Evolutionary conservation across 2,888 invertebrate genomes (phyloP).

Genomic region (Slavum lentiscoides): DNA sequence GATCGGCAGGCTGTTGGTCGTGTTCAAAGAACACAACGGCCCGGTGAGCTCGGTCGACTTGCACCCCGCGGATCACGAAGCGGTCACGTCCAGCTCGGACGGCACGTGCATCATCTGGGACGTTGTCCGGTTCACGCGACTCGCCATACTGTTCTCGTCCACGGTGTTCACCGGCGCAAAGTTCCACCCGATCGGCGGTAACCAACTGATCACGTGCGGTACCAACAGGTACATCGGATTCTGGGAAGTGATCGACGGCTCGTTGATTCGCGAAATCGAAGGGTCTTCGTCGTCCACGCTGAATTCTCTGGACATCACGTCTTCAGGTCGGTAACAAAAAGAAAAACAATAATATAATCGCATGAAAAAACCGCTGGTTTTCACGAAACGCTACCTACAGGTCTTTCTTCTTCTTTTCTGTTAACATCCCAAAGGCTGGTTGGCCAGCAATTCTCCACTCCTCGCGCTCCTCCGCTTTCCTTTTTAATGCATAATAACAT

Average conservation of each 20-base stretch:
- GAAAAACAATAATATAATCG: too few species aligned
- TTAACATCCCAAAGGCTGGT: too few species aligned
- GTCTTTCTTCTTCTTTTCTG: too few species aligned
- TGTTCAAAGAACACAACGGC: conserved; percentile 88
- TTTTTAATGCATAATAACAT: too few species aligned
- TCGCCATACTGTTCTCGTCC: conserved; percentile 83
- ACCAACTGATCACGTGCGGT: conserved; percentile 74
- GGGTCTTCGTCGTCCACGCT: conserved; percentile 79
- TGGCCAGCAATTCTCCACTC: too few species aligned
- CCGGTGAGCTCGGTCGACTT: conserved; percentile 81
- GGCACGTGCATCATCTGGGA: conserved; percentile 95
- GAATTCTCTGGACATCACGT: conserved; percentile 69
- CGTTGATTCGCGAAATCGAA: conserved; percentile 79
- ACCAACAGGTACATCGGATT: conserved; percentile 84
- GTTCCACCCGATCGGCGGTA: conserved; percentile 73
- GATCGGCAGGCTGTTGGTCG: conserved; percentile 66
- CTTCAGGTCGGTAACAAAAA: not conserved
- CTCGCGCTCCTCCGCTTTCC: too few species aligned
- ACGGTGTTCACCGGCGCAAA: conserved; percentile 78
- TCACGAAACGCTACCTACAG: too few species aligned
- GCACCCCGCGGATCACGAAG: conserved; percentile 75
- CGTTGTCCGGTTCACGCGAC: conserved; percentile 65
- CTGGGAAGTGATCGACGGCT: conserved; percentile 87
- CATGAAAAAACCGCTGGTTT: too few species aligned
- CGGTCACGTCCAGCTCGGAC: conserved; percentile 87